These are phyloP conservation scores for Pangasianodon hypophthalmus DNA, from an alignment of 2,113 vertebrate genomes.

Conservation along the genomic window DNA sequence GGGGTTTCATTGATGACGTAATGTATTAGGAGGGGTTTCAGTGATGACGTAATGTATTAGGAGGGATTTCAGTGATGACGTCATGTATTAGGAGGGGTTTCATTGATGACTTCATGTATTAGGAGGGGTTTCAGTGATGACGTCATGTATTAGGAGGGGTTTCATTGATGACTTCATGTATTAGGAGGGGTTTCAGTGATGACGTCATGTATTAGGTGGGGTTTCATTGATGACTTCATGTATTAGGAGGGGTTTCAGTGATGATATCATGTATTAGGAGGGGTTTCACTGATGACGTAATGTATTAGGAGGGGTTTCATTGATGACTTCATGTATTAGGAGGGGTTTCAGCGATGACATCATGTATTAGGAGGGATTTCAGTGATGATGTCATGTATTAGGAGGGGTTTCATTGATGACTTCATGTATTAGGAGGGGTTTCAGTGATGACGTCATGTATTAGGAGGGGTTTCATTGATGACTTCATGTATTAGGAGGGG, in stretches of 20 bases:
- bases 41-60: neutral
- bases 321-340: too few species aligned
- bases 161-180: neutral
- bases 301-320: too few species aligned
- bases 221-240: too few species aligned
- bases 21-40: neutral
- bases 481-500: neutral
- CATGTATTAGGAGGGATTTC: too few species aligned
- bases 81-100: neutral
- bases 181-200: neutral
- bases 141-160: neutral
- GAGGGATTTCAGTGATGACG: neutral
- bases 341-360: too few species aligned
- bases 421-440: neutral
- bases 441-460: neutral
- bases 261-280: too few species aligned
- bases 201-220: too few species aligned
- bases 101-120: neutral
- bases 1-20: too few species aligned
- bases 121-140: neutral
- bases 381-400: neutral
- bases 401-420: neutral
- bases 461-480: neutral
- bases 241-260: too few species aligned
- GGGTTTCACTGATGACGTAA: too few species aligned